Evolutionary conservation across 1,140 invertebrate genomes (phyloP).

Genomic region (Wiebesia pumilae): DNA sequence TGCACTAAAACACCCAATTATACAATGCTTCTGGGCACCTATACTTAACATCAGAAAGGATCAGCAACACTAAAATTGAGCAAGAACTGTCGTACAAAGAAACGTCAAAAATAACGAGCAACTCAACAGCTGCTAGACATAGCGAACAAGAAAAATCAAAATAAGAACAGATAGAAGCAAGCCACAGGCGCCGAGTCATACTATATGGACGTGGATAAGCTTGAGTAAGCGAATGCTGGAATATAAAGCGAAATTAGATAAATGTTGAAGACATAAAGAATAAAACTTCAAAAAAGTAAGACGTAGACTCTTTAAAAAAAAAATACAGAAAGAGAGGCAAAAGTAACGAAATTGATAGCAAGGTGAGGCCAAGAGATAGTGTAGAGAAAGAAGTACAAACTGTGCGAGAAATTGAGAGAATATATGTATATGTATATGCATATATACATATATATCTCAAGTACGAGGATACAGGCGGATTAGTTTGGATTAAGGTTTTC

Average conservation of each 20-base stretch:
- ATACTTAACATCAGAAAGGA: neutral
- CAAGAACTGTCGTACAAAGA: conserved; percentile 19
- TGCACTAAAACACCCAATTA: conserved; percentile 27
- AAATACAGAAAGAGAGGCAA: conserved; percentile 11
- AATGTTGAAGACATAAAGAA: conserved; percentile 38
- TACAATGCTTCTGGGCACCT: neutral
- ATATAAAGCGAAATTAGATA: conserved; percentile 41
- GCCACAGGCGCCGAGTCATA: neutral
- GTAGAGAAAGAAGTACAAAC: conserved; percentile 20
- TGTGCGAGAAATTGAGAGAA: neutral
- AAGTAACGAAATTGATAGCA: conserved; percentile 44
- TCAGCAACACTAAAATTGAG: conserved; percentile 7
- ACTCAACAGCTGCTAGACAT: conserved; percentile 6
- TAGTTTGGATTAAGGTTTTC: conserved; percentile 51
- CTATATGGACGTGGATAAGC: neutral
- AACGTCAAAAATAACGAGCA: conserved; percentile 7
- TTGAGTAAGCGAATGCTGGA: neutral
- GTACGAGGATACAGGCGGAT: conserved; percentile 39
- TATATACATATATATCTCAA: conserved; percentile 39
- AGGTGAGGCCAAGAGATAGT: conserved; percentile 10
- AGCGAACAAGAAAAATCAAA: conserved; percentile 23
- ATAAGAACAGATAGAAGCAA: conserved; percentile 25
- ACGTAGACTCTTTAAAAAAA: neutral
- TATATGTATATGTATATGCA: neutral
- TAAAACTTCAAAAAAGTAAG: conserved; percentile 24